Conservation (phyloP, 2,888 invertebrate genomes). For the Chesias legatella region DNA sequence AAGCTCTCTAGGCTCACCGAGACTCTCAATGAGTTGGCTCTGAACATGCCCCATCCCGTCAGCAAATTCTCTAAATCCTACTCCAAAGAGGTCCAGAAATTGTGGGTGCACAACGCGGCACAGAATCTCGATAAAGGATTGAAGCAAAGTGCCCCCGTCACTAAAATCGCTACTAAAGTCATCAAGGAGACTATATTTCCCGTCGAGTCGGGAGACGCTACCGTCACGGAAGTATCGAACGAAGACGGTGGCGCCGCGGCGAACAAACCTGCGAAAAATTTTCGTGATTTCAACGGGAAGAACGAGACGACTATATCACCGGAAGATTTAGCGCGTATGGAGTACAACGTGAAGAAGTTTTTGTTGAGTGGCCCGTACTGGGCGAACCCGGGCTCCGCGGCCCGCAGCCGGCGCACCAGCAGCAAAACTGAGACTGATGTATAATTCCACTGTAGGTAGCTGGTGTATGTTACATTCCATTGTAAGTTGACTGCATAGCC, state of each 20-base stretch:
- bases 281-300: slow-evolving; percentile 51
- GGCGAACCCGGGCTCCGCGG: slow-evolving; percentile 50
- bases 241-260: slow-evolving; percentile 46
- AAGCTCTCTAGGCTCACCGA: slow-evolving; percentile 64
- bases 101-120: slow-evolving; percentile 50
- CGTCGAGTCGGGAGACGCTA: slow-evolving; percentile 62
- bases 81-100: slow-evolving; percentile 49
- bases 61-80: slow-evolving; percentile 67
- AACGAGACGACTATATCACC: slow-evolving; percentile 66
- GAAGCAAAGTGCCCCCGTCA: slow-evolving; percentile 32
- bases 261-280: slow-evolving; percentile 47
- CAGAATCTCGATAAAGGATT: slow-evolving; percentile 41
- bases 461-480: slow-evolving; percentile 38
- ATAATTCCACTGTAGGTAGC: slow-evolving; percentile 57
- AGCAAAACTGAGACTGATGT: slow-evolving; percentile 81
- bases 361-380: slow-evolving; percentile 80
- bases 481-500: slow-evolving; percentile 7
- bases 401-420: slow-evolving; percentile 70
- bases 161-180: slow-evolving; percentile 51
- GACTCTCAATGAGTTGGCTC: slow-evolving; percentile 66
- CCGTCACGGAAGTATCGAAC: slow-evolving; percentile 58
- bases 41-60: slow-evolving; percentile 74
- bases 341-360: slow-evolving; percentile 88
- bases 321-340: slow-evolving; percentile 86
- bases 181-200: slow-evolving; percentile 70